phyloP scores from a whole-genome alignment of 1,140 invertebrate species.

The Galendromus occidentalis region DNA sequence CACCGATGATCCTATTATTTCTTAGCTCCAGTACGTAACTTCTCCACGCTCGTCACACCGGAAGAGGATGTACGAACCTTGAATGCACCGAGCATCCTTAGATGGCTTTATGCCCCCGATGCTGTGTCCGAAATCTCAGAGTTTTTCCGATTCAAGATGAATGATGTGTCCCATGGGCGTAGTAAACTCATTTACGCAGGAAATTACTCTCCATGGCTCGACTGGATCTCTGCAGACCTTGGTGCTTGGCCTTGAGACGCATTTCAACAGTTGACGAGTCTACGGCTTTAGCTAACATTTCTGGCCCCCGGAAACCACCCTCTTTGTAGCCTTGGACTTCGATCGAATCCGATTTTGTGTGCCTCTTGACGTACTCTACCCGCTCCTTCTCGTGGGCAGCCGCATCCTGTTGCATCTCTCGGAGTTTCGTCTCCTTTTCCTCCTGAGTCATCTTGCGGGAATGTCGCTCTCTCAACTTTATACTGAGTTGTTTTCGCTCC shows the following conservation, averaged over 20 bases:
- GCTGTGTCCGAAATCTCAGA: no score
- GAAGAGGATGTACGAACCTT: no score
- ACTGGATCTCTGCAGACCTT: background rate
- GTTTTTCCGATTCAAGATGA: no score
- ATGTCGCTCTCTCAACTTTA: background rate
- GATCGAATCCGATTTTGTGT: background rate
- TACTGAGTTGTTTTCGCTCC: background rate
- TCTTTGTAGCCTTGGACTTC: background rate
- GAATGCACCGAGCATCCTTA: no score
- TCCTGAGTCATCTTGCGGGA: background rate
- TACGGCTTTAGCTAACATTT: conserved; percentile 4
- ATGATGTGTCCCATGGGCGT: no score
- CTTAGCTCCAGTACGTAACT: no score
- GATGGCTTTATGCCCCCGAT: no score
- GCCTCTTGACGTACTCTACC: background rate
- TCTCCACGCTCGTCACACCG: no score
- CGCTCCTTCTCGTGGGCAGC: background rate
- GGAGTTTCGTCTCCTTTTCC: background rate
- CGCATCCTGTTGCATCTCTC: background rate
- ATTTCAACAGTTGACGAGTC: background rate
- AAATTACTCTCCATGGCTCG: background rate
- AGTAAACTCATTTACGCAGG: background rate
- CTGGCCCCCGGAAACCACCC: background rate
- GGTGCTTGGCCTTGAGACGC: background rate
- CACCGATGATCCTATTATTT: no score